These are phyloP conservation scores for Lemur catta DNA, from an alignment of 2,797 vertebrate species.

Conservation along the genomic window DNA sequence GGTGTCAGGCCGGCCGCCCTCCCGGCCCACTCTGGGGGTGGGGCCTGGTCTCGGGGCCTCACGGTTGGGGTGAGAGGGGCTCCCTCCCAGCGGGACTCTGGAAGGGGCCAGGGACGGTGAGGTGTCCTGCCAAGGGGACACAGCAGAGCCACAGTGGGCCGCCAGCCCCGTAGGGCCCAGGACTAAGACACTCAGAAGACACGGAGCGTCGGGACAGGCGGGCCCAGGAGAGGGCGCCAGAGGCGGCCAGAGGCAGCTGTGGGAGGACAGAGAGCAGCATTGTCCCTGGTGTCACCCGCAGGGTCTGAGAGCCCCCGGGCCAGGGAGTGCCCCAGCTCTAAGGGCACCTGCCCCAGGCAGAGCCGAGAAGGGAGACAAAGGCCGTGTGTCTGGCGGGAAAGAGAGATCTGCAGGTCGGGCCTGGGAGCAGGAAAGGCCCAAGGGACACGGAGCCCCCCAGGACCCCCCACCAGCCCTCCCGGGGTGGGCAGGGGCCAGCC, in stretches of 20 bases:
- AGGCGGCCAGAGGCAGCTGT: background rate
- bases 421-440: background rate
- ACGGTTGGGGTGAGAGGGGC: background rate
- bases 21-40: background rate
- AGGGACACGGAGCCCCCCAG: background rate
- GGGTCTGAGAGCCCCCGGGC: background rate
- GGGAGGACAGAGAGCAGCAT: conserved; percentile 49
- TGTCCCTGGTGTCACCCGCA: conserved; percentile 40
- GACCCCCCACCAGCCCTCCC: background rate
- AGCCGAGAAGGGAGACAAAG: conserved; percentile 42
- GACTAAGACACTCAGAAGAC: background rate
- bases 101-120: too few relatives aligned
- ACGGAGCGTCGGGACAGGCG: rapidly evolving
- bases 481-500: rapidly evolving
- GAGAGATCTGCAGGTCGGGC: background rate
- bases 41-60: background rate
- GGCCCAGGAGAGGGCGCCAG: background rate
- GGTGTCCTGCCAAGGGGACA: background rate
- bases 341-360: background rate
- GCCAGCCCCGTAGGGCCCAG: background rate
- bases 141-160: background rate
- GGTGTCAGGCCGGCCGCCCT: background rate
- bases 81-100: background rate
- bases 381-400: conserved; percentile 28
- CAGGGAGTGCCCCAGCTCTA: background rate